Evolutionary conservation across 2,888 invertebrate genomes (phyloP).

Genomic region (Leucophora obtusa): DNA sequence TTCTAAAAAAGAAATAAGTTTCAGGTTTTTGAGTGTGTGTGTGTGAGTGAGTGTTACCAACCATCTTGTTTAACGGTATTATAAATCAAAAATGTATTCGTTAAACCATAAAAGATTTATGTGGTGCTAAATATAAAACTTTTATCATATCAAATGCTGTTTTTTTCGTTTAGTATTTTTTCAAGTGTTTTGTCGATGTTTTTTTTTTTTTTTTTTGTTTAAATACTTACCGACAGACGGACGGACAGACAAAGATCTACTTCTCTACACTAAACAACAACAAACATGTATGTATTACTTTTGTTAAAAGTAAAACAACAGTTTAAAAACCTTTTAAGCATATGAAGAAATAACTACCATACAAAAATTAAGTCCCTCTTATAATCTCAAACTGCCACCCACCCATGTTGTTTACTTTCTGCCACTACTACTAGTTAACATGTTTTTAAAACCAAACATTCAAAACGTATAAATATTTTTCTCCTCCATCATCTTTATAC

Average conservation of each 20-base stretch:
- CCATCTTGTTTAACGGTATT: slow-evolving; percentile 45
- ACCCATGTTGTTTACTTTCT: background rate
- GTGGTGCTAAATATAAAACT: slow-evolving; percentile 73
- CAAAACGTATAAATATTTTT: slow-evolving; percentile 9
- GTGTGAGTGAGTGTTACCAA: background rate
- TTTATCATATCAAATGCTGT: slow-evolving; percentile 53
- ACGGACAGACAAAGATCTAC: background rate
- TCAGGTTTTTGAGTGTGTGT: slow-evolving; percentile 16
- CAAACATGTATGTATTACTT: background rate
- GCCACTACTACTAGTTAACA: background rate
- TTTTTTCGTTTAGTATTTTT: slow-evolving; percentile 12
- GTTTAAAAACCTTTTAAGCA: slow-evolving; percentile 58
- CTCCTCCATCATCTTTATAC: background rate
- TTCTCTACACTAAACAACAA: background rate
- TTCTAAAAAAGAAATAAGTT: slow-evolving; percentile 17
- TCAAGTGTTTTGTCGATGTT: slow-evolving; percentile 17
- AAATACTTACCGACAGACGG: slow-evolving; percentile 13
- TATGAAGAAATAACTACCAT: slow-evolving; percentile 24
- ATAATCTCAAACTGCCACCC: background rate
- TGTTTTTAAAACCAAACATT: slow-evolving; percentile 31
- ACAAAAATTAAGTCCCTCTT: slow-evolving; percentile 10
- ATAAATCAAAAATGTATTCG: slow-evolving; percentile 64
- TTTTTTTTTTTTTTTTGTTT: slow-evolving; percentile 11
- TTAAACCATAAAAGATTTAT: slow-evolving; percentile 73
- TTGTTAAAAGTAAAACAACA: slow-evolving; percentile 15